Evolutionary conservation across 2,888 invertebrate genomes (phyloP).

Genomic region (Napeogenes sylphis): DNA sequence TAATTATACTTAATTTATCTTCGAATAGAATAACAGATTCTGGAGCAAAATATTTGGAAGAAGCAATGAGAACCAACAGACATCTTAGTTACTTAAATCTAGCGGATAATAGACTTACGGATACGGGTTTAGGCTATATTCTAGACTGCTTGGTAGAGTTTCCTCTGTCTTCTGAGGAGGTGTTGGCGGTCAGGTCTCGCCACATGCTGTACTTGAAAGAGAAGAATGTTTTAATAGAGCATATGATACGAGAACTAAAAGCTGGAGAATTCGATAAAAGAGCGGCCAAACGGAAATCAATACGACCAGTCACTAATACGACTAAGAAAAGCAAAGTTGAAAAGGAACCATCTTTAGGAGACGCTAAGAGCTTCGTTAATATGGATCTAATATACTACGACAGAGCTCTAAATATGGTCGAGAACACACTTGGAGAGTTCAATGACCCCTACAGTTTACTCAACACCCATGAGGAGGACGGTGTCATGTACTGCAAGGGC

Average conservation of each 20-base stretch:
- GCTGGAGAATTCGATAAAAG: slow-evolving; percentile 36
- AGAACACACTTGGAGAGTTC: slow-evolving; percentile 38
- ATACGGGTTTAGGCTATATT: slow-evolving; percentile 43
- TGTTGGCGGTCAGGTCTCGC: slow-evolving; percentile 35
- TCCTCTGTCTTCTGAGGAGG: slow-evolving; percentile 42
- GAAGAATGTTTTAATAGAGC: slow-evolving; percentile 37
- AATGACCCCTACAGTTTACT: slow-evolving; percentile 41
- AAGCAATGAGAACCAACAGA: slow-evolving; percentile 47
- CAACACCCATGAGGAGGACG: slow-evolving; percentile 37
- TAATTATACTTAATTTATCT: slow-evolving; percentile 49
- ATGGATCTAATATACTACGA: slow-evolving; percentile 36
- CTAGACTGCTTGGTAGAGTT: slow-evolving; percentile 44
- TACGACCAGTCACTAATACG: slow-evolving; percentile 8
- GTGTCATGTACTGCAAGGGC: slow-evolving; percentile 40
- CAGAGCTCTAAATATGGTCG: slow-evolving; percentile 40
- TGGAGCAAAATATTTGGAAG: slow-evolving; percentile 44
- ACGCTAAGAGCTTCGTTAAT: slow-evolving; percentile 30
- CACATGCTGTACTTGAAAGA: slow-evolving; percentile 40
- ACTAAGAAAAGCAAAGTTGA: slow-evolving; percentile 37
- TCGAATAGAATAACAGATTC: slow-evolving; percentile 53
- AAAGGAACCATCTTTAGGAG: slow-evolving; percentile 35
- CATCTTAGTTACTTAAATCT: slow-evolving; percentile 51
- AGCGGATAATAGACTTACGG: slow-evolving; percentile 48
- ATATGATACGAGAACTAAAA: slow-evolving; percentile 35
- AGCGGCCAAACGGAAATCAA: slow-evolving; percentile 31